Evolutionary conservation across 2,797 vertebrate species (phyloP).

Genomic region (Austrolebias charrua): DNA sequence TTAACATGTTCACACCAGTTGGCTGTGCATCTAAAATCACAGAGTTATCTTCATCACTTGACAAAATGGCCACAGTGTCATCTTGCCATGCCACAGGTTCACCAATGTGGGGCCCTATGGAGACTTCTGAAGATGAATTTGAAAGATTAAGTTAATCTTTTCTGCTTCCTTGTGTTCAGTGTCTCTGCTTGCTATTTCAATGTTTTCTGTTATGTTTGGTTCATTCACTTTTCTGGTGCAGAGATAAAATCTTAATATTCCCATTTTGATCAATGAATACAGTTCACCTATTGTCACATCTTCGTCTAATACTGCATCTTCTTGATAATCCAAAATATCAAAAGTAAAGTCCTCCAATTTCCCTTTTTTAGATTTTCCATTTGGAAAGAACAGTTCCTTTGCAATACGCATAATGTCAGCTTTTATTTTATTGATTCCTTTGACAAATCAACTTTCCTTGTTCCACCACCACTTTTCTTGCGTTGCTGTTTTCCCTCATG

Average conservation of each 20-base stretch:
- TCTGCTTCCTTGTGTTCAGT: not conserved
- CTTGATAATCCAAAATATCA: conserved; percentile 5
- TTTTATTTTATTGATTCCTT: too few relatives aligned
- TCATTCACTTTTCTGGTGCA: not conserved
- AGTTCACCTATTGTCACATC: not conserved
- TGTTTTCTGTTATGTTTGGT: not conserved
- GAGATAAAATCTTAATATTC: conserved; percentile 6
- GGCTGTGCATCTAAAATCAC: too few relatives aligned
- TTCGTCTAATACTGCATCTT: conserved; percentile 3
- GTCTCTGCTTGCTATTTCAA: not conserved
- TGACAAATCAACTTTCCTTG: too few relatives aligned
- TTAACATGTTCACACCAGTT: too few relatives aligned
- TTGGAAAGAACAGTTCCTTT: too few relatives aligned
- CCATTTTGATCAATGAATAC: conserved; percentile 3
- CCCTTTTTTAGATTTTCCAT: not conserved
- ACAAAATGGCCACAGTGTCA: not conserved
- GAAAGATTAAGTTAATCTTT: not conserved
- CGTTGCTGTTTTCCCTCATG: too few relatives aligned
- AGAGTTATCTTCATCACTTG: too few relatives aligned
- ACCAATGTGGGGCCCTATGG: not conserved
- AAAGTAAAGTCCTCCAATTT: conserved; percentile 2
- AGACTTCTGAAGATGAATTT: not conserved
- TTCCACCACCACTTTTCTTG: too few relatives aligned
- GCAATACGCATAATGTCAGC: too few relatives aligned
- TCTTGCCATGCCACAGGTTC: conserved; percentile 5